phyloP scores from a whole-genome alignment of 2,797 vertebrate species.

The Sparidentex hasta region DNA sequence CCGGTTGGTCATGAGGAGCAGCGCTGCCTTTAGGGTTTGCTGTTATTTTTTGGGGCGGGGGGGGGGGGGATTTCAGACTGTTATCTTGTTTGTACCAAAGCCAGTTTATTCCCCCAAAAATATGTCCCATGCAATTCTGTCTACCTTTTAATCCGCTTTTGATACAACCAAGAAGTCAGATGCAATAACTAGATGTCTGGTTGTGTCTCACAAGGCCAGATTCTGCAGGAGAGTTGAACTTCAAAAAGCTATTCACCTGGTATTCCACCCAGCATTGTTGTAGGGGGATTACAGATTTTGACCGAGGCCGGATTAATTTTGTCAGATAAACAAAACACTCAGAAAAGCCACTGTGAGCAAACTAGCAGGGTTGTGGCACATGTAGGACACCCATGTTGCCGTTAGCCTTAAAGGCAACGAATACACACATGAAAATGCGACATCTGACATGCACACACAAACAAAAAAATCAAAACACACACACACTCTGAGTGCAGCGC shows the following conservation, averaged over 20 bases:
- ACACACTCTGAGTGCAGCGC: constrained; percentile 5
- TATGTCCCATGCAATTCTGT: constrained; percentile 2
- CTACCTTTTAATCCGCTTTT: constrained; percentile 26
- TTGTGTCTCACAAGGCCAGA: constrained; percentile 11
- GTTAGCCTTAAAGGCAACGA: constrained; percentile 7
- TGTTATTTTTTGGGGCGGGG: neutral
- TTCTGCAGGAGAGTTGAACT: constrained; percentile 8
- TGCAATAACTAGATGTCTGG: constrained; percentile 13
- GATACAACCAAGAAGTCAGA: constrained; percentile 14
- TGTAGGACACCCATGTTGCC: neutral
- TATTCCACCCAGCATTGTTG: constrained; percentile 36
- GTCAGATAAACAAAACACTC: constrained; percentile 55
- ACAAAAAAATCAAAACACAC: neutral
- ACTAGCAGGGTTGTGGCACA: constrained; percentile 6
- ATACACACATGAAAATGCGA: neutral
- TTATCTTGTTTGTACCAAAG: constrained; percentile 26
- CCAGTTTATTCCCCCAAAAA: constrained; percentile 4
- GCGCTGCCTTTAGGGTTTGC: constrained; percentile 10
- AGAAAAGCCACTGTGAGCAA: constrained; percentile 39
- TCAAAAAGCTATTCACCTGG: constrained; percentile 52
- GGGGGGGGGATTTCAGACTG: constrained; percentile 23
- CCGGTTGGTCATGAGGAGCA: constrained; percentile 29
- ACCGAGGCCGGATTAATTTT: constrained; percentile 56
- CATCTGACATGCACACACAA: neutral
- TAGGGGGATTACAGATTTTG: constrained; percentile 56